Base-by-base conservation (phyloP, 1,140 invertebrate genomes). In the Lineus longissimus region DNA sequence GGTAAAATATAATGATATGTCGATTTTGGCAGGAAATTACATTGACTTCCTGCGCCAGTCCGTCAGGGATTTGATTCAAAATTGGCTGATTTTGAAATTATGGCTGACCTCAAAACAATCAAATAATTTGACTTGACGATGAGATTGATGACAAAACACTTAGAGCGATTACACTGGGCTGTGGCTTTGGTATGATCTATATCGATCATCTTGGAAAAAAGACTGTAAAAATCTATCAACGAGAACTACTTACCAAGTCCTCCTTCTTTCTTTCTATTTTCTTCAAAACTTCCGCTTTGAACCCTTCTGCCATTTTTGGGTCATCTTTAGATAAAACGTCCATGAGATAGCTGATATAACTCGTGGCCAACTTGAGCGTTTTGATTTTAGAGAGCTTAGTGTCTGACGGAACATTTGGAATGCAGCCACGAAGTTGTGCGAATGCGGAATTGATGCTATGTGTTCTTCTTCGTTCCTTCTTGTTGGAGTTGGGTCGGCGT, bases 391-490 rank as follows among this genome's bases (percentile, higher is more conserved):
- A 86, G 54, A 96, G 80, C 82, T 97, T 97, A 0, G 94, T 97
- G 76, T 97, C 95, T 0, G 91, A 88, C 0, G 94, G 94, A 6
- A 97, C 94, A 74, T 97, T 96, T 0, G 95, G 95, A 71, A 98
- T 97, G 77, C 93, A 92, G 62, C 95, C 93, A 2, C 95, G 81
- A 0, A 97, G 84, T 74, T 93, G 90, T 0, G 92, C 89, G 75
- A 97, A 98, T 0, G 94, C 95, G 63, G 90, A 94, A 82, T 98
- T 98, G 68, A 98, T 96, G 68, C 91, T 94, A 79, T 93, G 90
- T 0, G 95, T 98, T 61, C 86, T 74, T 71, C 94, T 82, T 43
- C 94, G 81, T 78, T 97, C 95, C 78, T 97, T 97, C 81, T 94
- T 94, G 78, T 97, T 97, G 30, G 94, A 76, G 2, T 75, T 76